Base-by-base conservation (phyloP, 2,888 invertebrate species). In the Apodemia zela region DNA sequence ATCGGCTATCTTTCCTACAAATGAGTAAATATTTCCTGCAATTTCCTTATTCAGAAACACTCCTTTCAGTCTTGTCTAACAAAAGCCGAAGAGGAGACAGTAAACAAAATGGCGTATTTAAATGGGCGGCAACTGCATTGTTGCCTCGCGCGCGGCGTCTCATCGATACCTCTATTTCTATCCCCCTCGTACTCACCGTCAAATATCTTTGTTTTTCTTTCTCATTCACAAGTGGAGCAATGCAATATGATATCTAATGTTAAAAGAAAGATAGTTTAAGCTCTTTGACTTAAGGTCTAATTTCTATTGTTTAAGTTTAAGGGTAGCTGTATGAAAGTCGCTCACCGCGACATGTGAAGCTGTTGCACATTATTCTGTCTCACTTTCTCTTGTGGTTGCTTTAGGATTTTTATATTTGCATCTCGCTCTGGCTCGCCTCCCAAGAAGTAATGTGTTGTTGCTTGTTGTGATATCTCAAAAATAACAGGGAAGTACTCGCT, bases 381-480 rank as follows among this genome's bases (percentile, higher is more conserved):
- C 75, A 79, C 66, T 91, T 83, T 61, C 68, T 68, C 81, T 60
- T 70, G 67, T 69, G 45, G 58, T 68, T 75, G 76, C 73, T 74
- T 78, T 71, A 73, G 73, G 80, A 83, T 87, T 87, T 88, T 88
- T 82, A 76, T 82, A 79, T 73, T 68, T 76, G 75, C 76, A 71
- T 89, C 87, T 75, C 85, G 74, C 78, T 90, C 84, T 66, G 74
- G 71, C 87, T 75, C 78, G 75, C 80, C 81, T 85, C 81, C 84
- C 85, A 82, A 88, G 89, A 85, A 90, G 88, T 89, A 90, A 90
- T 89, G 87, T 89, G 89, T 91, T 91, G 87, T 91, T 90, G 88
- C 85, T 89, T 92, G 92, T 92, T 92, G 91, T 92, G 92, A 92
- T 92, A 92, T 91, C 92, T 91, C 84, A 85, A 84, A 90, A 92